Evolutionary conservation across 37 sponge, comb jelly and placozoan genomes (phyloP).

Genomic region (Mnemiopsis leidyi): DNA sequence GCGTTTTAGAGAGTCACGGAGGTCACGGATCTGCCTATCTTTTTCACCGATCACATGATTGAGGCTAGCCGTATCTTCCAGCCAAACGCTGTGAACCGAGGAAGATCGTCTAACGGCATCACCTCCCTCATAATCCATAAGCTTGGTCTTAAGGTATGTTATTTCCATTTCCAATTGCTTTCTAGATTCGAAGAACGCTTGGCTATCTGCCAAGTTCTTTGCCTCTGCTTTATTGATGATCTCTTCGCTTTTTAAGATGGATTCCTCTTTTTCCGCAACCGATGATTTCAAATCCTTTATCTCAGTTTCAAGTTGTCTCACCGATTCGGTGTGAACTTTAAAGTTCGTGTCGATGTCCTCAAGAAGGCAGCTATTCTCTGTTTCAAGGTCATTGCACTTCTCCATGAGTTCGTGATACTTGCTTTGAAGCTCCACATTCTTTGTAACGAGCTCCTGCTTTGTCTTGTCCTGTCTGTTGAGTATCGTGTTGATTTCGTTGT

Average conservation of each 20-base stretch:
- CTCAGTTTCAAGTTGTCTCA: slow-evolving; percentile 2
- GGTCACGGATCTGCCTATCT: slow-evolving; percentile 37
- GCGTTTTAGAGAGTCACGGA: slow-evolving; percentile 16
- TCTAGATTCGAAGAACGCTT: slow-evolving; percentile 12
- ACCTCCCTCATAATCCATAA: slow-evolving; percentile 41
- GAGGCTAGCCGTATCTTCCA: slow-evolving; percentile 61
- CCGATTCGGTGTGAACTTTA: slow-evolving; percentile 19
- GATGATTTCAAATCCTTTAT: background rate
- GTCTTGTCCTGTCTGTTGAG: slow-evolving; percentile 57
- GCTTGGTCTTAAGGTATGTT: background rate
- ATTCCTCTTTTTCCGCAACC: slow-evolving; percentile 28
- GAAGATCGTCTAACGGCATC: slow-evolving; percentile 43
- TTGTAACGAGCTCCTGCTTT: slow-evolving; percentile 51
- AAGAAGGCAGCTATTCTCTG: slow-evolving; percentile 42
- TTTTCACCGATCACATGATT: slow-evolving; percentile 61
- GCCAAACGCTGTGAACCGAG: slow-evolving; percentile 55
- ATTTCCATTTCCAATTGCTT: slow-evolving; percentile 14
- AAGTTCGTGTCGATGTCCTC: slow-evolving; percentile 47
- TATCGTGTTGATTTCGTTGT: background rate
- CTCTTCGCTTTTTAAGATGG: slow-evolving; percentile 21
- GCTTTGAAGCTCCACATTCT: slow-evolving; percentile 48
- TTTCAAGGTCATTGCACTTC: slow-evolving; percentile 44
- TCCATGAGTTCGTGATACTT: slow-evolving; percentile 8
- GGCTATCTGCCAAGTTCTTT: slow-evolving; percentile 27
- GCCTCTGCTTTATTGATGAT: slow-evolving; percentile 37